phyloP scores from a whole-genome alignment of 2,113 vertebrate species.

The Gadus chalcogrammus region DNA sequence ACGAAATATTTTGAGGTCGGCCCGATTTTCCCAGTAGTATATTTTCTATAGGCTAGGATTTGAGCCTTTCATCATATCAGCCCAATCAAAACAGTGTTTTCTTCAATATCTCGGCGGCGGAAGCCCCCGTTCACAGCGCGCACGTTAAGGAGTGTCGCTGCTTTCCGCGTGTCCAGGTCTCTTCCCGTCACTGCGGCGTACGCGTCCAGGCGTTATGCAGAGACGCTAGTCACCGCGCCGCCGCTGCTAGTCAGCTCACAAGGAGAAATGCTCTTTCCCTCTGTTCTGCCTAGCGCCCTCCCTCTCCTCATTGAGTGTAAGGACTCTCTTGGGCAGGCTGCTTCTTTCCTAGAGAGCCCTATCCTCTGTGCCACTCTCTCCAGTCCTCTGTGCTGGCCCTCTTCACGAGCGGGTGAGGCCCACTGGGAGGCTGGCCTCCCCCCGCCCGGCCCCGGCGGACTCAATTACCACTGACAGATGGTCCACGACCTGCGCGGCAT shows the following conservation, averaged over 20 bases:
- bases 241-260: too few species aligned
- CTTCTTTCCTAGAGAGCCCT: conserved; percentile 25
- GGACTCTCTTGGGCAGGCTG: conserved; percentile 26
- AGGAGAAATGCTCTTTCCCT: conserved; percentile 18
- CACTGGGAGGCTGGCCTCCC: conserved; percentile 48
- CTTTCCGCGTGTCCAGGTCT: conserved; percentile 30
- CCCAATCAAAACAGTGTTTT: conserved; percentile 19
- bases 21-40: too few species aligned
- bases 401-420: conserved; percentile 51
- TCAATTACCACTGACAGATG: conserved; percentile 79
- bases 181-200: too few species aligned
- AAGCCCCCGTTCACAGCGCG: conserved; percentile 55
- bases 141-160: conserved; percentile 30
- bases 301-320: conserved; percentile 10
- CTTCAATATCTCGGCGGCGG: conserved; percentile 38
- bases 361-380: conserved; percentile 36
- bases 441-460: conserved; percentile 70
- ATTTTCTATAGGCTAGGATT: conserved; percentile 13
- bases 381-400: conserved; percentile 18
- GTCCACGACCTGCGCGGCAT: conserved; percentile 68
- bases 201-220: too few species aligned
- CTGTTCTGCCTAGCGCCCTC: conserved; percentile 34
- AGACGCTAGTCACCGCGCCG: too few species aligned
- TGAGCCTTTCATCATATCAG: conserved; percentile 9
- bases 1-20: background rate